phyloP scores from a whole-genome alignment of 23 tunicate species.

The Corella eumyota region DNA sequence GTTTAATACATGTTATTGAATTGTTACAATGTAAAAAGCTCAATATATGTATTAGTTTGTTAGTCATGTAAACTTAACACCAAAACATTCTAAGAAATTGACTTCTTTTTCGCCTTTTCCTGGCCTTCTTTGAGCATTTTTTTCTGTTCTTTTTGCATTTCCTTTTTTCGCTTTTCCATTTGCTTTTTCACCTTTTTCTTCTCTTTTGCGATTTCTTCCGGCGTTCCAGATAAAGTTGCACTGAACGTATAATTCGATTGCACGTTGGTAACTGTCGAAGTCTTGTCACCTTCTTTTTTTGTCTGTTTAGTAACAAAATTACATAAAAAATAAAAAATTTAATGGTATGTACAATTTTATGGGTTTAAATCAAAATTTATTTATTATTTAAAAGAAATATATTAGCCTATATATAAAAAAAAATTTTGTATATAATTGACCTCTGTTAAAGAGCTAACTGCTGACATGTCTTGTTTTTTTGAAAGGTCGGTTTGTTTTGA shows the following conservation, averaged over 20 bases:
- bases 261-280: conserved; percentile 27
- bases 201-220: conserved; percentile 48
- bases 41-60: too few species aligned
- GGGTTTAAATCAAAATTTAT: too few species aligned
- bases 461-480: conserved; percentile 37
- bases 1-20: too few species aligned
- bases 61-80: too few species aligned
- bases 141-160: conserved; percentile 49
- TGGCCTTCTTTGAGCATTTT: conserved; percentile 47
- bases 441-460: conserved; percentile 46
- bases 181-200: conserved; percentile 50
- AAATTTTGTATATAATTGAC: too few species aligned
- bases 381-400: too few species aligned
- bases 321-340: too few species aligned
- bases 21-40: too few species aligned
- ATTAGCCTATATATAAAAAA: too few species aligned
- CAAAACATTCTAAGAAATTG: not conserved
- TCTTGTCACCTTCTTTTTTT: conserved; percentile 22
- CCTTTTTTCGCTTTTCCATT: conserved; percentile 43
- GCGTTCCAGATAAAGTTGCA: conserved; percentile 46
- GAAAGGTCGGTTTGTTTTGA: conserved; percentile 23
- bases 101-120: conserved; percentile 2
- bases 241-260: conserved; percentile 35
- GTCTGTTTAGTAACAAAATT: conserved; percentile 9
- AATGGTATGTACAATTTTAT: too few species aligned